Evolutionary conservation across 1,140 invertebrate genomes (phyloP), one percentile per base, ranked within the genome.

Genomic region (Pseudomyrmex sp.): DNA sequence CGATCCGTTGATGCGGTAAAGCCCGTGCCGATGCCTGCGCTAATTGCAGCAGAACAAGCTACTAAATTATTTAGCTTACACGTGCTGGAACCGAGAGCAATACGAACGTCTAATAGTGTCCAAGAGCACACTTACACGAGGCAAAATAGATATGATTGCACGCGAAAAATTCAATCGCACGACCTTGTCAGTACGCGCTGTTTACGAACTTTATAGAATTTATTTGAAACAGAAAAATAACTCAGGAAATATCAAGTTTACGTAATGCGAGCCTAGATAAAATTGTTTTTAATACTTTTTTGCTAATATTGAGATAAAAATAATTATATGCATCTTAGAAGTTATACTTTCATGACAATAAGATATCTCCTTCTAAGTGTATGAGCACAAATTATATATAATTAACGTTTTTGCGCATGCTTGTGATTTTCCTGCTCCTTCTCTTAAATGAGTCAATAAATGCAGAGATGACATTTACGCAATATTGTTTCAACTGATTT

Each of bases 51-150:
- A 61, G 84, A 86, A 87, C 79, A 63, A 48, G 66, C 70, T 59
- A 72, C 79, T 83, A 83, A 87, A 68, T 87, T 86, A 86, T 87
- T 87, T 87, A 87, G 72, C 77, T 61, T 65, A 76, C 84, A 87
- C 72, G 72, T 72, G 84, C 52, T 50, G 65, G 58, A 59, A n/a
- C 12, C 10, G 61, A 46, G 52, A 77, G 20, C 44, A 15, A 44
- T 44, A 20, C 44, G 62, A n/a, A 26, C 26, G 8, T 48, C 59
- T 65, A 85, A 56, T 70, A 56, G 63, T 48, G 62, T 70, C 84
- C 84, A 65, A 74, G 72, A 59, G 59, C 65, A 7, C 18, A 72
- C 74, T 35, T 44, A 68, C 7, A 13, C 26, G 62, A 54, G 35
- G 23, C 52, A 85, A 87, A 80, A 87, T 76, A 80, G 76, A 87